Percentiles rank a stretch among this genome's conserved stretches.
These are phyloP conservation scores for Lepidocolaptes lacrymiger DNA, from an alignment of 2,797 vertebrate species.

Conservation along the genomic window DNA sequence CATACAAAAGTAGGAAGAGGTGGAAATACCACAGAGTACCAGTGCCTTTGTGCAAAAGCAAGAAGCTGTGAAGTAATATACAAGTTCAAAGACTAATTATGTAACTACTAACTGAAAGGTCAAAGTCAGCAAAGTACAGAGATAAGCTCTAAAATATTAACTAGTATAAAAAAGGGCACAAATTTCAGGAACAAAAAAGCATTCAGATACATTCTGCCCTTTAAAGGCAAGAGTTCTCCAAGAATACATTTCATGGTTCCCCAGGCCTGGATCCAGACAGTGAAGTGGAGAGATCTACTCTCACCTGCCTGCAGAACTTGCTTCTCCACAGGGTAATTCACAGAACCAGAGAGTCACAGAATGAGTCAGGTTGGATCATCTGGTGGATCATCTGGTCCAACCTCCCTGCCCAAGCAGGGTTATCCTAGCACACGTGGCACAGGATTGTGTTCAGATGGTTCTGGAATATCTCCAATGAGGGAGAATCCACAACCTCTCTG, in stretches of 20 bases:
- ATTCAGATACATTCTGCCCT: constrained; percentile 11
- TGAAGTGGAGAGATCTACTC: neutral
- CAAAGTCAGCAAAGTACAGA: constrained; percentile 50
- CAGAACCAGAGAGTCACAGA: neutral
- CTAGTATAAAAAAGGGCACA: neutral
- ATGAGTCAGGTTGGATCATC: neutral
- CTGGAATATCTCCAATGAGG: neutral
- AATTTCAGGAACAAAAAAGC: constrained; percentile 47
- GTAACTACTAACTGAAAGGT: constrained; percentile 67
- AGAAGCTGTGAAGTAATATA: constrained; percentile 57
- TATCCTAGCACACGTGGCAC: neutral
- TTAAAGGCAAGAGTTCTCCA: neutral
- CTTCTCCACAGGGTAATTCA: neutral
- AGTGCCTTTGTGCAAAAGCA: constrained; percentile 60
- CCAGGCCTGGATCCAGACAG: neutral
- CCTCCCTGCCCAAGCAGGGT: neutral
- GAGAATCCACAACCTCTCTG: neutral
- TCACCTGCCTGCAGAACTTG: neutral
- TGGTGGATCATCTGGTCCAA: neutral
- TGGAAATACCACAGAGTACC: constrained; percentile 63
- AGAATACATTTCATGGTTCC: neutral
- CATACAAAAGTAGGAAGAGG: constrained; percentile 76
- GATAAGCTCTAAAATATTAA: constrained; percentile 62
- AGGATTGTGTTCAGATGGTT: rapidly evolving
- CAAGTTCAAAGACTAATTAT: constrained; percentile 62